Percentiles rank a stretch among this genome's conserved stretches.
These are phyloP conservation scores for Caenorhabditis briggsae DNA, from an alignment of 1,140 invertebrate species.

Conservation along the genomic window DNA sequence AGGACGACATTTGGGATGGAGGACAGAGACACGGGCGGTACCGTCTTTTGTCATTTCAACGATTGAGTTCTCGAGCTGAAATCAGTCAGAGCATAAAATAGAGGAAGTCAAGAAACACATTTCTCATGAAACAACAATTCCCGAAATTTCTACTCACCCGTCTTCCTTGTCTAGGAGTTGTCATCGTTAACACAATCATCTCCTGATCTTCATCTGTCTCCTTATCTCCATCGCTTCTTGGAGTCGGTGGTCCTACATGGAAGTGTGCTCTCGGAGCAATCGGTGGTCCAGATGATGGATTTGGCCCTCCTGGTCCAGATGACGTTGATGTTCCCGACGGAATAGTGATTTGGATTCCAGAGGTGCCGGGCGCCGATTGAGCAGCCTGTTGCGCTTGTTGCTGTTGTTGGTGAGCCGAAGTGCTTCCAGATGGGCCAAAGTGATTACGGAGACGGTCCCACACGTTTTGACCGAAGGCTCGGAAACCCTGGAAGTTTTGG, in stretches of 20 bases:
- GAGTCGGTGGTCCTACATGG: constrained; percentile 10
- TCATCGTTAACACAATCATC: constrained; percentile 44
- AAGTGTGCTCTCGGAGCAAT: constrained; percentile 31
- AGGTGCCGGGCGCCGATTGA: not conserved
- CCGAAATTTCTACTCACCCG: not conserved
- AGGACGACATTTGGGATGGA: constrained; percentile 13
- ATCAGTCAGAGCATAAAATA: not conserved
- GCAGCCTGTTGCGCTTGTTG: constrained; percentile 7
- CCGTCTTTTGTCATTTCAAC: constrained; percentile 46
- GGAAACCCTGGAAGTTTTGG: constrained; percentile 24
- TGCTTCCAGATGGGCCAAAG: constrained; percentile 55
- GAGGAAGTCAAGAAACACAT: too few relatives aligned
- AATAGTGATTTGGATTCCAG: constrained; percentile 4
- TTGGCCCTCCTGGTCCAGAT: constrained; percentile 9
- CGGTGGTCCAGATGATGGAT: constrained; percentile 26
- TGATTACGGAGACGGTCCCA: constrained; percentile 55
- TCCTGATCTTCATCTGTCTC: constrained; percentile 32
- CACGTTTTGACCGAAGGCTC: constrained; percentile 20
- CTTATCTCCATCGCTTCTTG: constrained; percentile 8
- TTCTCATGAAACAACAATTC: too few relatives aligned
- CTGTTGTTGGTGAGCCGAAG: constrained; percentile 16
- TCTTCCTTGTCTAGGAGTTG: constrained; percentile 28
- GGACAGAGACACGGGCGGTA: constrained; percentile 38
- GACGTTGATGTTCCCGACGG: not conserved
- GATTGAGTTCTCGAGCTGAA: constrained; percentile 36